Conservation (phyloP, 2,888 invertebrate genomes). For the Tenthredo mesomela region DNA sequence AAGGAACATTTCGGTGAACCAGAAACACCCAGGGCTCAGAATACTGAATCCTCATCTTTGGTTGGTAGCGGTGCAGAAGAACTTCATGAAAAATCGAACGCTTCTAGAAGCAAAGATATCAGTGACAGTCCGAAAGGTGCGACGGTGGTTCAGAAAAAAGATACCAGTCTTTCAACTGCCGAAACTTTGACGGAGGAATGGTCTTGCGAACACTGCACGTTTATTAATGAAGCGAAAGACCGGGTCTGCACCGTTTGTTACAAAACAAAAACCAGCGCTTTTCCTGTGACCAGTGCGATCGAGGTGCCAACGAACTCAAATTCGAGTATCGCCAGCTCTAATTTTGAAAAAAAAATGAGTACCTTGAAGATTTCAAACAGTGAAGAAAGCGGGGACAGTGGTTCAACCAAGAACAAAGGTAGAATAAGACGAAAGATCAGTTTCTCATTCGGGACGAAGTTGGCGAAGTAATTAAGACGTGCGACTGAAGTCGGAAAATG, state of each 20-base stretch:
- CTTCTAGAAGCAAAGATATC: background rate
- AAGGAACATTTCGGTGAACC: background rate
- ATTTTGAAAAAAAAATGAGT: constrained; percentile 65
- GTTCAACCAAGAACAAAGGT: constrained; percentile 81
- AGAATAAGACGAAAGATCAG: constrained; percentile 87
- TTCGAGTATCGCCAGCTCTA: constrained; percentile 57
- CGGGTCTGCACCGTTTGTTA: constrained; percentile 93
- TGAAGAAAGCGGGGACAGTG: constrained; percentile 74
- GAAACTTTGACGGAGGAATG: constrained; percentile 79
- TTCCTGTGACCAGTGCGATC: constrained; percentile 62
- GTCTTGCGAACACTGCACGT: constrained; percentile 96
- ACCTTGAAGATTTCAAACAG: constrained; percentile 59
- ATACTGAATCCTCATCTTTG: background rate
- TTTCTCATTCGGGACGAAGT: constrained; percentile 87
- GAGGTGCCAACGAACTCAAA: constrained; percentile 54
- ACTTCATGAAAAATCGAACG: background rate
- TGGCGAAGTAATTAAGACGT: constrained; percentile 72
- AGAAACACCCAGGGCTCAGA: constrained; percentile 21
- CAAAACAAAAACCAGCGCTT: constrained; percentile 82
- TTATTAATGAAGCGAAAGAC: constrained; percentile 89
- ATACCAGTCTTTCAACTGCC: background rate
- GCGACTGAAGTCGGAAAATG: constrained; percentile 18
- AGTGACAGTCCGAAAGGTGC: background rate
- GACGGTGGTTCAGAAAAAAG: background rate
- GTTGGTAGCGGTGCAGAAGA: background rate